A percentile compares a stretch with the other conserved stretches of the same genome.
Evolutionary conservation across 2,797 vertebrate species (phyloP).

Genomic region (Lepilemur septentrionalis): DNA sequence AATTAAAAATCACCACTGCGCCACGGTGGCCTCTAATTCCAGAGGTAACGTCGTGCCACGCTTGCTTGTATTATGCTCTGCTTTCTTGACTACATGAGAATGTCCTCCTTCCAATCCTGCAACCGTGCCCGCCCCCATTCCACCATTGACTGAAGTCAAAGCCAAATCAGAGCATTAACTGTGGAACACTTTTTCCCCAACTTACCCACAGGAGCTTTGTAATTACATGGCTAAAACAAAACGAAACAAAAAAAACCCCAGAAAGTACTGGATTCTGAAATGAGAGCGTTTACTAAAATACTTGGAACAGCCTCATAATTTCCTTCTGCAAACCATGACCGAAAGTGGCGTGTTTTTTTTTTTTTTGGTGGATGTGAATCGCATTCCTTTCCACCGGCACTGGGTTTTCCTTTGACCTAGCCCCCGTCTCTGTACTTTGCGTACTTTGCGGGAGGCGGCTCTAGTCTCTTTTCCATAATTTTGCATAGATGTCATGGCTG

Average conservation of each 20-base stretch:
- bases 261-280: not conserved
- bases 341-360: not conserved
- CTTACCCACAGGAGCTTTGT: not conserved
- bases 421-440: not conserved
- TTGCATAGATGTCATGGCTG: not conserved
- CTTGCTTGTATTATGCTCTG: not conserved
- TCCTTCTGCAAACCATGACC: not conserved
- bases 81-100: not conserved
- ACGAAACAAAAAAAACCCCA: not conserved
- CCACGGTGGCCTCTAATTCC: not conserved
- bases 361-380: not conserved
- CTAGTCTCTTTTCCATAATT: not conserved
- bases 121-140: not conserved
- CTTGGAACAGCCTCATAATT: not conserved
- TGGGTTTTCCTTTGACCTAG: not conserved
- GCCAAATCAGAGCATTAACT: not conserved
- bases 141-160: not conserved
- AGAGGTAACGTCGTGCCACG: rapidly evolving
- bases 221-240: not conserved
- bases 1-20: not conserved
- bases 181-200: not conserved
- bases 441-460: not conserved
- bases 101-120: not conserved
- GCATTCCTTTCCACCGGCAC: not conserved
- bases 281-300: not conserved